phyloP scores from a whole-genome alignment of 37 sponge, comb jelly and placozoan species.

The Chondrilla cf. caribensis region DNA sequence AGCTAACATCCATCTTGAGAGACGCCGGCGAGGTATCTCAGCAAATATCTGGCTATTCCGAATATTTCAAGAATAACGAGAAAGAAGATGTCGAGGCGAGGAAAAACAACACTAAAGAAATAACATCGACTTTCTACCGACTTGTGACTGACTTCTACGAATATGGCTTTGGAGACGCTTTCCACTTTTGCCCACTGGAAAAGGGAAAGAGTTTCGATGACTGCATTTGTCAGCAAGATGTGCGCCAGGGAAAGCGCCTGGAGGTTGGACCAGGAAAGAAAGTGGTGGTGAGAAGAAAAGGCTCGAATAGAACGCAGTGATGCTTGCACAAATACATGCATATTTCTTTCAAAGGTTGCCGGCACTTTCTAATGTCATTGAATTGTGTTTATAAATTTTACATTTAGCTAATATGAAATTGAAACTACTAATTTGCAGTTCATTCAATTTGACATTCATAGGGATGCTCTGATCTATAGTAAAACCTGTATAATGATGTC shows the following conservation, averaged over 20 bases:
- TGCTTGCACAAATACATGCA: background rate
- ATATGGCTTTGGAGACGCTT: conserved; percentile 73
- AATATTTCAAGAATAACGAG: conserved; percentile 11
- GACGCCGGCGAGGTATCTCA: background rate
- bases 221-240: conserved; percentile 39
- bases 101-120: conserved; percentile 16
- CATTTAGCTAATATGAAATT: too few species aligned
- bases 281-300: conserved; percentile 57
- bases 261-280: conserved; percentile 50
- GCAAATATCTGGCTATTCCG: background rate
- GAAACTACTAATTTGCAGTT: too few species aligned
- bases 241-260: conserved; percentile 19
- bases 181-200: conserved; percentile 61
- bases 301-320: background rate
- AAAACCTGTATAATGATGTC: too few species aligned
- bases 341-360: too few species aligned
- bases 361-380: too few species aligned
- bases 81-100: conserved; percentile 17
- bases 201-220: conserved; percentile 44
- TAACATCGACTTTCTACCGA: conserved; percentile 36
- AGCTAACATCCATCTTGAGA: background rate
- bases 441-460: too few species aligned
- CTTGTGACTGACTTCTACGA: conserved; percentile 81
- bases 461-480: too few species aligned
- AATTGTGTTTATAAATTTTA: too few species aligned